phyloP scores from a whole-genome alignment of 2,888 invertebrate genomes.

The Camponotus fellah region DNA sequence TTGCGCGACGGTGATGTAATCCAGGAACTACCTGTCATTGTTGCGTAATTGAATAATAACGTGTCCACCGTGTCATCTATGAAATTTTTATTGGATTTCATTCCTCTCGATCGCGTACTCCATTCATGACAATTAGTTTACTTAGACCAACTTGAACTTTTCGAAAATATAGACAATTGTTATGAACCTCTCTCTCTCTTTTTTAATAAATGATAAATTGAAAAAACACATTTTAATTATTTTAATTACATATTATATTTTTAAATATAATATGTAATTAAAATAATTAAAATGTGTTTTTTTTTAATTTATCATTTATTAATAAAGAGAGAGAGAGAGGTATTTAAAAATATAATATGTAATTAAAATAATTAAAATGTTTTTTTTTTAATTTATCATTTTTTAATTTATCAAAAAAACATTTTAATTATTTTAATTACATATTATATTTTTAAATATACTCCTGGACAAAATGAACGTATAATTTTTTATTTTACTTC shows the following conservation, averaged over 20 bases:
- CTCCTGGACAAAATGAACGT: too few relatives aligned
- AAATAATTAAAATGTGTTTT: too few relatives aligned
- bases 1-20: slow-evolving; percentile 41
- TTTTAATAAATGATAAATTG: not conserved
- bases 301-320: too few relatives aligned
- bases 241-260: not conserved
- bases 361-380: too few relatives aligned
- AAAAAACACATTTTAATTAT: not conserved
- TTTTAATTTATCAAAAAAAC: too few relatives aligned
- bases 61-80: slow-evolving; percentile 27
- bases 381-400: too few relatives aligned
- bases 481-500: too few relatives aligned
- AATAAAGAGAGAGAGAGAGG: too few relatives aligned
- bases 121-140: not conserved
- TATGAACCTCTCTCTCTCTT: not conserved
- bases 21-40: slow-evolving; percentile 45
- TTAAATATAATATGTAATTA: too few relatives aligned
- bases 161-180: not conserved
- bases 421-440: not conserved
- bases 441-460: not conserved
- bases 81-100: not conserved
- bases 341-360: too few relatives aligned
- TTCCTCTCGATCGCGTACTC: not conserved
- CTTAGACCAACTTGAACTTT: not conserved
- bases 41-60: slow-evolving; percentile 43